Evolutionary conservation across 2,797 vertebrate species (phyloP).

Genomic region (Macropodus opercularis): DNA sequence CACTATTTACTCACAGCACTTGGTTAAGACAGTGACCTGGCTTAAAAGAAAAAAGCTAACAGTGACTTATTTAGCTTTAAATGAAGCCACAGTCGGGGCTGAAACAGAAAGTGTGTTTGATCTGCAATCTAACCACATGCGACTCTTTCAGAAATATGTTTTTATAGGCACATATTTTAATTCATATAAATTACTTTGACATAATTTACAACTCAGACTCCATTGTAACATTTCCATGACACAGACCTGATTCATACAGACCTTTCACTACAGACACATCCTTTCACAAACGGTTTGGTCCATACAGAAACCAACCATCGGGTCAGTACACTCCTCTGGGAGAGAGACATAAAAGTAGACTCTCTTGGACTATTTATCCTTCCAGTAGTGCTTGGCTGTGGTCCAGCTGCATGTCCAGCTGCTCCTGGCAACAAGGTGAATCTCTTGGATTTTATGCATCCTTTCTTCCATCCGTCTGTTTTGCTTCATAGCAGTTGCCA

Average conservation of each 20-base stretch:
- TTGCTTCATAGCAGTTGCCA: constrained; percentile 32
- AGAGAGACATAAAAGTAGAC: constrained; percentile 29
- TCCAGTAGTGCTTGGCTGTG: constrained; percentile 6
- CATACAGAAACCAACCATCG: constrained; percentile 10
- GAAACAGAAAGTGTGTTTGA: too few species aligned
- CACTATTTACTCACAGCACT: too few species aligned
- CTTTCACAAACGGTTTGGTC: constrained; percentile 25
- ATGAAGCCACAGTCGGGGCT: neutral
- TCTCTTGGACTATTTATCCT: constrained; percentile 13
- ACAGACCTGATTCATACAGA: neutral
- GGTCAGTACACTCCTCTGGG: neutral
- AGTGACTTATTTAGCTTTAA: neutral
- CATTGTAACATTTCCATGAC: constrained; percentile 10
- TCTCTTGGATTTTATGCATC: constrained; percentile 35
- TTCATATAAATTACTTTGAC: too few species aligned
- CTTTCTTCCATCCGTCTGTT: neutral
- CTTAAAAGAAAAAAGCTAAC: too few species aligned
- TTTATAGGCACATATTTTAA: too few species aligned
- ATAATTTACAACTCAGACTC: neutral
- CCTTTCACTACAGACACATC: constrained; percentile 9
- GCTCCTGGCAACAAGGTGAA: constrained; percentile 23
- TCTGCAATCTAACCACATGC: too few species aligned
- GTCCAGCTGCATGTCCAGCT: constrained; percentile 25
- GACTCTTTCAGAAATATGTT: too few species aligned
- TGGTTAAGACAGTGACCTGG: too few species aligned